Conservation (phyloP, 1,140 invertebrate species). For the Ceratoteleas bidentatus region DNA sequence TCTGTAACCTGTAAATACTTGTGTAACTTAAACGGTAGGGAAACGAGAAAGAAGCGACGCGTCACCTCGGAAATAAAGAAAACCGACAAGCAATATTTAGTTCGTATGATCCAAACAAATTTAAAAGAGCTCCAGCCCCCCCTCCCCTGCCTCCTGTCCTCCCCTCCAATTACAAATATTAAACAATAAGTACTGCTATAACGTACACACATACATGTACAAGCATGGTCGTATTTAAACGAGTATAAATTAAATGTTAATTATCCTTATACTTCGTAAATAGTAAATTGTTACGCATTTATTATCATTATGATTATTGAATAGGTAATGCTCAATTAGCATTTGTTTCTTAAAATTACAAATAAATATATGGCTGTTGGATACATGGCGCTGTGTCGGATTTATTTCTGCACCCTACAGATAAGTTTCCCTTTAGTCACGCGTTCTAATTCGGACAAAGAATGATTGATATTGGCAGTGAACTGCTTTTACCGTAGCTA, state of each 20-base stretch:
- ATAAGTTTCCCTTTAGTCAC: too few species aligned
- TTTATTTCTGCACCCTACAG: conserved; percentile 10
- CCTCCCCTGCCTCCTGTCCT: conserved; percentile 13
- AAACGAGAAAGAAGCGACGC: conserved; percentile 67
- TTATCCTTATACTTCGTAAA: conserved; percentile 81
- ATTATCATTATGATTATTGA: conserved; percentile 82
- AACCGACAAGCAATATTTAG: conserved; percentile 80
- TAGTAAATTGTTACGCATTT: conserved; percentile 82
- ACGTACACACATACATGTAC: conserved; percentile 74
- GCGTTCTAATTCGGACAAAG: too few species aligned
- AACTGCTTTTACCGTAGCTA: too few species aligned
- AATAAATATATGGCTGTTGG: conserved; percentile 83
- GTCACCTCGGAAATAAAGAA: conserved; percentile 74
- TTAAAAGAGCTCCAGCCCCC: conserved; percentile 29
- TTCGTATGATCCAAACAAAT: conserved; percentile 74
- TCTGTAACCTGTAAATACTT: conserved; percentile 71
- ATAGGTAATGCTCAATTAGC: conserved; percentile 82
- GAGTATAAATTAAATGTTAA: conserved; percentile 81
- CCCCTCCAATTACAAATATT: conserved; percentile 69
- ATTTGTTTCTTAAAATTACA: conserved; percentile 82
- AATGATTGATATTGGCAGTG: too few species aligned
- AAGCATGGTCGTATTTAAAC: conserved; percentile 79
- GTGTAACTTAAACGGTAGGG: conserved; percentile 26
- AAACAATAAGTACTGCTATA: conserved; percentile 78
- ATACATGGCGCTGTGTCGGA: conserved; percentile 72